Evolutionary conservation across 2,888 invertebrate genomes (phyloP).

Genomic region (Creontiades dilutus): DNA sequence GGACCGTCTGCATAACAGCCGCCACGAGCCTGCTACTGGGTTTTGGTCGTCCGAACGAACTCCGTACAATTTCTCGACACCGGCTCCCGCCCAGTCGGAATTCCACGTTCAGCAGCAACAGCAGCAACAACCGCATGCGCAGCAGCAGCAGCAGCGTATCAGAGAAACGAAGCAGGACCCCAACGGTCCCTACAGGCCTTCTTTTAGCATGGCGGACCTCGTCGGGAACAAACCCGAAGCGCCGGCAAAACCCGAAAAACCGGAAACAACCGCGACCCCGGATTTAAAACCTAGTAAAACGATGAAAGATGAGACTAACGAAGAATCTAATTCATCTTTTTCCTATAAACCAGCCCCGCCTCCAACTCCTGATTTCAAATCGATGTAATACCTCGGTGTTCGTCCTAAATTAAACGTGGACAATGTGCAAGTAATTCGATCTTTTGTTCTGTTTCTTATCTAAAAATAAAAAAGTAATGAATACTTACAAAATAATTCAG

Average conservation of each 20-base stretch:
- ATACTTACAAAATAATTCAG: too few species aligned
- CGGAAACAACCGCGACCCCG: background rate
- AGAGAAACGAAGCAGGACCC: background rate
- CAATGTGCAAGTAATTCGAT: background rate
- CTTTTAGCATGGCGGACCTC: slow-evolving; percentile 53
- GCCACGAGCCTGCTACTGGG: background rate
- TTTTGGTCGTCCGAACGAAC: slow-evolving; percentile 12
- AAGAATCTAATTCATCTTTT: background rate
- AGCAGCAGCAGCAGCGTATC: background rate
- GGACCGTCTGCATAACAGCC: background rate
- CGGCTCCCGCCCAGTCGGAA: background rate
- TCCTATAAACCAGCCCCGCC: slow-evolving; percentile 21
- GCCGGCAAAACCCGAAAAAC: background rate
- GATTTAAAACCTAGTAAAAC: background rate
- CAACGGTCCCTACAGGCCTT: slow-evolving; percentile 47
- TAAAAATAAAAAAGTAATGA: background rate
- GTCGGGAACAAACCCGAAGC: background rate
- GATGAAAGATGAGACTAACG: background rate
- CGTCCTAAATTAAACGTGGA: background rate
- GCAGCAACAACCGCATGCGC: too few species aligned
- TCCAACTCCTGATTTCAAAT: slow-evolving; percentile 51
- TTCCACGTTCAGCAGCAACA: background rate
- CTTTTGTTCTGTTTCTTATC: background rate
- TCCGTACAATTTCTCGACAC: background rate
- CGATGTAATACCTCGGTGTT: background rate